phyloP scores from a whole-genome alignment of 2,888 invertebrate species.

The Cataglyphis albicans region DNA sequence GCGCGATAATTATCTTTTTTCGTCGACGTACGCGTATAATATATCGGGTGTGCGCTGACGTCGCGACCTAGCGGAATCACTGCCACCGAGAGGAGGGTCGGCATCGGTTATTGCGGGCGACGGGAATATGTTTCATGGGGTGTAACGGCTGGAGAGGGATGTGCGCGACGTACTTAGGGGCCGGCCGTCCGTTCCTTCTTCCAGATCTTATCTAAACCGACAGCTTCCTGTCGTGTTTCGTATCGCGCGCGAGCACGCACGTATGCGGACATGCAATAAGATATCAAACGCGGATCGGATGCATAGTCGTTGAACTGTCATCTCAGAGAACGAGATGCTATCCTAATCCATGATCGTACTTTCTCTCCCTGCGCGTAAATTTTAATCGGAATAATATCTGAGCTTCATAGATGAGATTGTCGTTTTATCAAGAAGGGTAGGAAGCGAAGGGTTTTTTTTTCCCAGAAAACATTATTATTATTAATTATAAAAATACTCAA shows the following conservation, averaged over 20 bases:
- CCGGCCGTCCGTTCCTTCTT: conserved; percentile 66
- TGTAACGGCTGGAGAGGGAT: conserved; percentile 81
- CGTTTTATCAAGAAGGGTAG: neutral
- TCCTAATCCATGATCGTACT: conserved; percentile 32
- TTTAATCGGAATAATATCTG: conserved; percentile 36
- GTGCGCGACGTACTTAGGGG: conserved; percentile 70
- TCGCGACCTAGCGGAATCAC: conserved; percentile 61
- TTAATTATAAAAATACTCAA: neutral
- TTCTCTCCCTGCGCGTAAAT: conserved; percentile 41
- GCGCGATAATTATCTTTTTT: conserved; percentile 19
- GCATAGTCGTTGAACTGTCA: conserved; percentile 38
- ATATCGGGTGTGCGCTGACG: neutral
- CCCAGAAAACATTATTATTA: neutral
- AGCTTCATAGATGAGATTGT: neutral
- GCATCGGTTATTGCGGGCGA: conserved; percentile 81
- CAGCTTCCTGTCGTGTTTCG: conserved; percentile 81
- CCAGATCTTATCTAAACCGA: conserved; percentile 85
- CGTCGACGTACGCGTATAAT: neutral
- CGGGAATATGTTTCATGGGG: conserved; percentile 82
- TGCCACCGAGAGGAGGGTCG: conserved; percentile 73
- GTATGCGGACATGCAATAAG: conserved; percentile 72
- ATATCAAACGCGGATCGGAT: conserved; percentile 72
- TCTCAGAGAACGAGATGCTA: neutral
- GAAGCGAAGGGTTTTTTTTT: neutral
- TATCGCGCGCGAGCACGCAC: conserved; percentile 71